Conservation (phyloP, 30 jellyfish, hydroid and myxozoan genomes). For the Nemopilema nomurai region DNA sequence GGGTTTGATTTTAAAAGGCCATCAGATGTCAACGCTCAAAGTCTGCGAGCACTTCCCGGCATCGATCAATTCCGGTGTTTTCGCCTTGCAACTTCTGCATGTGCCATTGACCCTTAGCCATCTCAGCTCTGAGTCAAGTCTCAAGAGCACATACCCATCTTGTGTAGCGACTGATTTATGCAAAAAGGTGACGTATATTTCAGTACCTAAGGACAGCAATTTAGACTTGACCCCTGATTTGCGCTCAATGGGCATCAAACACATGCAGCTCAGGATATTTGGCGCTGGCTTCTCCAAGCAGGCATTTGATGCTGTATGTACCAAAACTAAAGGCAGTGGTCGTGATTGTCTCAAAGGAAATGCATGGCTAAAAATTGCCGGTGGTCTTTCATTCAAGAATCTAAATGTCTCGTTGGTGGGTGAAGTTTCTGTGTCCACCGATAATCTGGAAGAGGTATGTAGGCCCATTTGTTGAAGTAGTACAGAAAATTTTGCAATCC, state of each 20-base stretch:
- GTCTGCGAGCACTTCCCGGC: conserved; percentile 43
- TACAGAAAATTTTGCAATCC: not conserved
- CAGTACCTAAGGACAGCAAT: conserved; percentile 60
- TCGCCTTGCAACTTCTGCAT: conserved; percentile 22
- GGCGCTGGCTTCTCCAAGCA: conserved; percentile 50
- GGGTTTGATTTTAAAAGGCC: conserved; percentile 46
- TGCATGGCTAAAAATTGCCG: conserved; percentile 30
- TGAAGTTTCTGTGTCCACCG: conserved; percentile 13
- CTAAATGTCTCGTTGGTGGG: conserved; percentile 26
- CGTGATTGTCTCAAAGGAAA: conserved; percentile 27
- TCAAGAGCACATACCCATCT: conserved; percentile 42
- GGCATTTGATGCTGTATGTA: conserved; percentile 7
- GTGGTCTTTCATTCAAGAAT: not conserved
- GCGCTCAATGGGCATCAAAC: not conserved
- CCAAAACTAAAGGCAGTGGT: not conserved
- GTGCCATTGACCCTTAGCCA: conserved; percentile 33
- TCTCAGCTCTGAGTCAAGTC: not conserved
- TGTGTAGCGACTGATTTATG: conserved; percentile 59
- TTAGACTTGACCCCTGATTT: conserved; percentile 28
- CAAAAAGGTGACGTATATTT: conserved; percentile 15
- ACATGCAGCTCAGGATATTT: not conserved
- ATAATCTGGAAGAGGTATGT: conserved; percentile 25
- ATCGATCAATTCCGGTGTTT: conserved; percentile 13
- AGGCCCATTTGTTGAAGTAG: not conserved
- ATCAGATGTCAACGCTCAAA: conserved; percentile 24